Evolutionary conservation across 2,888 invertebrate genomes (phyloP).

Genomic region (Thecocarcelia acutangulata): DNA sequence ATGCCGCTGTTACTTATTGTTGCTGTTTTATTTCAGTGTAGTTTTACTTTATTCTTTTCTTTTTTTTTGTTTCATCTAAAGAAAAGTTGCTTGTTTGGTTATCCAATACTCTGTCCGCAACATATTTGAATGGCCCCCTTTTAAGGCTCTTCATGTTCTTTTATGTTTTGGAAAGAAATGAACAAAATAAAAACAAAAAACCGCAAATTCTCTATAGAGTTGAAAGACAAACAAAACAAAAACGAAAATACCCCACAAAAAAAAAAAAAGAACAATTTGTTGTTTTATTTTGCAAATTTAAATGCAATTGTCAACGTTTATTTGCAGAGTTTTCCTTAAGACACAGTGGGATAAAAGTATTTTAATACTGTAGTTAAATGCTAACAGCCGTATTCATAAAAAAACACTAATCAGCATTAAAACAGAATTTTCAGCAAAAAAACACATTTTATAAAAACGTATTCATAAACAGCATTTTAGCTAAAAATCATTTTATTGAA

Average conservation of each 20-base stretch:
- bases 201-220: slow-evolving; percentile 23
- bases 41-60: slow-evolving; percentile 2
- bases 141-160: not conserved
- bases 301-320: slow-evolving; percentile 61
- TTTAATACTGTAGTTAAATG: too few species aligned
- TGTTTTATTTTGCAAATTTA: slow-evolving; percentile 54
- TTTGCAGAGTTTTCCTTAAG: slow-evolving; percentile 29
- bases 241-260: slow-evolving; percentile 13
- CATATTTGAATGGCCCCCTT: slow-evolving; percentile 1
- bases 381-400: too few species aligned
- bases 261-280: slow-evolving; percentile 21
- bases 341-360: slow-evolving; percentile 45
- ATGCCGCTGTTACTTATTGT: slow-evolving; percentile 34
- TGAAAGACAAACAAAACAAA: slow-evolving; percentile 17
- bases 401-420: too few species aligned
- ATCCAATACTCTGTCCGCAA: slow-evolving; percentile 28
- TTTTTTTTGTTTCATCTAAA: slow-evolving; percentile 1
- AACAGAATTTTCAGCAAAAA: too few species aligned
- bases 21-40: slow-evolving; percentile 44
- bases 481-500: too few species aligned
- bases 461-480: too few species aligned
- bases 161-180: slow-evolving; percentile 38
- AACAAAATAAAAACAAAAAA: slow-evolving; percentile 13
- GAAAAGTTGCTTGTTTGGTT: slow-evolving; percentile 41
- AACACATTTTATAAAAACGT: too few species aligned